Evolutionary conservation across 1,140 invertebrate species (phyloP).

Genomic region (Neodiprion pinetum): DNA sequence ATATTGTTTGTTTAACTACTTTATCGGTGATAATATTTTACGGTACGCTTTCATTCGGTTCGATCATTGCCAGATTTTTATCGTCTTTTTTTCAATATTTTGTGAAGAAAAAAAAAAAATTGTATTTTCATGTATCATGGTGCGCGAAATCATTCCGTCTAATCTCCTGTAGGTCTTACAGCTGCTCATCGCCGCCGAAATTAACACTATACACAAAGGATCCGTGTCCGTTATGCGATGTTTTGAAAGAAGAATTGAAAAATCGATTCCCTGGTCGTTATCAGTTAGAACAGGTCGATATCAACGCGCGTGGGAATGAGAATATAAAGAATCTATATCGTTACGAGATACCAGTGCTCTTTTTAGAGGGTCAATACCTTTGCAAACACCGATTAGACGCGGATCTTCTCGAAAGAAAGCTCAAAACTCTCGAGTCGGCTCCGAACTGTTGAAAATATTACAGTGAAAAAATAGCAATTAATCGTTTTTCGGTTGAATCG

Average conservation of each 20-base stretch:
- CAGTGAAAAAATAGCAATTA: too few relatives aligned
- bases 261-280: constrained; percentile 66
- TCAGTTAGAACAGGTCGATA: constrained; percentile 77
- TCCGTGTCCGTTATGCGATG: constrained; percentile 82
- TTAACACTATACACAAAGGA: constrained; percentile 85
- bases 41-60: too few relatives aligned
- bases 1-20: too few relatives aligned
- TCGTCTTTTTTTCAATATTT: constrained; percentile 7
- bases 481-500: too few relatives aligned
- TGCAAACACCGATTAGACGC: constrained; percentile 82
- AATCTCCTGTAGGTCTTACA: constrained; percentile 43
- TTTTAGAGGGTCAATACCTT: constrained; percentile 82
- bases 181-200: constrained; percentile 53
- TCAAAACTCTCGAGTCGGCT: constrained; percentile 36
- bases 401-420: constrained; percentile 59
- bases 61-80: constrained; percentile 5
- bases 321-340: constrained; percentile 78
- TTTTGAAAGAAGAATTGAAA: constrained; percentile 74
- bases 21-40: too few relatives aligned
- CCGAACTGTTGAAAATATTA: not conserved
- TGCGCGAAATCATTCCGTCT: constrained; percentile 3
- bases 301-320: constrained; percentile 74
- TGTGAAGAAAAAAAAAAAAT: constrained; percentile 1
- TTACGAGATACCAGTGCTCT: constrained; percentile 87
- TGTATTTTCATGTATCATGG: not conserved